These are phyloP conservation scores for Ceraclea dissimilis DNA, from an alignment of 2,888 invertebrate species.

Conservation along the genomic window DNA sequence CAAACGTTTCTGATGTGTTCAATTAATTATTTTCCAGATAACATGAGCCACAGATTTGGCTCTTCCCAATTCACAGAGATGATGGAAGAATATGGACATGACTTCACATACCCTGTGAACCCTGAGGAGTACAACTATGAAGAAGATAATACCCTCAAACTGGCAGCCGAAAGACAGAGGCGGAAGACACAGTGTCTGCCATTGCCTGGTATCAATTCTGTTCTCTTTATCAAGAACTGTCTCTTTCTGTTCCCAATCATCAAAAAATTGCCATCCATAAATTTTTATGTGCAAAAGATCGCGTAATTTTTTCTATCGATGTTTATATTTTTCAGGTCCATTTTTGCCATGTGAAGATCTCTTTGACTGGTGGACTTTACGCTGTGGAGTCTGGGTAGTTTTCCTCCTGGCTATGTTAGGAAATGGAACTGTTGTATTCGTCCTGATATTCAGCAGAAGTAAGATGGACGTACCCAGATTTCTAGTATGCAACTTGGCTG, in stretches of 20 bases:
- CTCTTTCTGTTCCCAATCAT: too few species aligned
- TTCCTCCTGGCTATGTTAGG: constrained; percentile 92
- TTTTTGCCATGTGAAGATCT: constrained; percentile 93
- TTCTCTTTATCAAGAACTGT: too few species aligned
- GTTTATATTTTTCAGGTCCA: constrained; percentile 71
- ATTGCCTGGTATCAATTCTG: constrained; percentile 60
- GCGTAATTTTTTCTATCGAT: too few species aligned
- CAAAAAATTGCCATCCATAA: too few species aligned
- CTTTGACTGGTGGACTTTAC: constrained; percentile 96
- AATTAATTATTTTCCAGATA: constrained; percentile 57
- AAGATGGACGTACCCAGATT: constrained; percentile 97
- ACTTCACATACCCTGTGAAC: constrained; percentile 62
- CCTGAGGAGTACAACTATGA: constrained; percentile 69
- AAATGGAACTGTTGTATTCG: constrained; percentile 92
- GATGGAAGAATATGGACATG: constrained; percentile 62
- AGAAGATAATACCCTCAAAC: constrained; percentile 45
- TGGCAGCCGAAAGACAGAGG: constrained; percentile 30
- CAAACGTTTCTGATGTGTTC: too few species aligned
- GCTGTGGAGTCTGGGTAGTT: constrained; percentile 96
- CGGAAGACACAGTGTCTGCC: constrained; percentile 70
- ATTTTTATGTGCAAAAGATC: too few species aligned
- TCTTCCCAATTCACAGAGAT: constrained; percentile 60
- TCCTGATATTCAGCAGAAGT: constrained; percentile 80
- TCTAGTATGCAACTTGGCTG: constrained; percentile 92
- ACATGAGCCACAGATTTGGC: constrained; percentile 64